Evolutionary conservation across 2,888 invertebrate species (phyloP), one percentile per base, ranked within the genome.

Genomic region (Sericinus montela): DNA sequence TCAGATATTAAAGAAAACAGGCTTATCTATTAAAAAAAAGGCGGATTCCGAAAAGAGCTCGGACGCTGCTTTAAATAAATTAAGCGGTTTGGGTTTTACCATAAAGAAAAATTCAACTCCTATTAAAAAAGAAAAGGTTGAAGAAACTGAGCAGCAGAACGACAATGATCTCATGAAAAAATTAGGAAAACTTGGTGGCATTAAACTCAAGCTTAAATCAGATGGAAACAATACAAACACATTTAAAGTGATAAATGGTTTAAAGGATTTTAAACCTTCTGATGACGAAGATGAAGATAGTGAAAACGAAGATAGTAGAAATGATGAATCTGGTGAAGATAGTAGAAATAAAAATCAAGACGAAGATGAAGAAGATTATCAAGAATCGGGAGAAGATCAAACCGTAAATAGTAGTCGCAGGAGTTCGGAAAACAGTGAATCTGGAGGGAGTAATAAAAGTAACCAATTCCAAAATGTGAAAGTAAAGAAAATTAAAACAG

Each of bases 191-290:
- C 69, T 87, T 11, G 88, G 88, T n/a, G 85, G 86, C 1, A 80
- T 88, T 11, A 88, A 88, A 66, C 65, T 88, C 1, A 88, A 87
- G 61, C 58, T 88, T 3, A 88, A 83, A 66, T 82, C 80, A n/a
- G 86, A 86, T 52, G 86, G 87, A 0, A 72, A 57, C 54, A 81
- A 80, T 54, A 52, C 72, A 1, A 86, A 81, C 56, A 75, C 75
- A 1, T 87, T 88, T 51, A 83, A 84, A 72, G 87, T 87, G 6
- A 64, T 88, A 1, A 88, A 88, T 58, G 88, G 88, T 3, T 64
- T 88, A 3, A 85, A 75, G 69, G 84, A 84, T 62, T 85, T 86
- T 45, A 80, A 81, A 60, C 68, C 85, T 11, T 84, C 86, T 11
- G 87, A 86, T 52, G 82, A 87, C 45, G 83, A 86, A 50, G 79